Percentiles rank a stretch among this genome's conserved stretches.
phyloP scores from a whole-genome alignment of 2,888 invertebrate genomes.

The Desoria tigrina region DNA sequence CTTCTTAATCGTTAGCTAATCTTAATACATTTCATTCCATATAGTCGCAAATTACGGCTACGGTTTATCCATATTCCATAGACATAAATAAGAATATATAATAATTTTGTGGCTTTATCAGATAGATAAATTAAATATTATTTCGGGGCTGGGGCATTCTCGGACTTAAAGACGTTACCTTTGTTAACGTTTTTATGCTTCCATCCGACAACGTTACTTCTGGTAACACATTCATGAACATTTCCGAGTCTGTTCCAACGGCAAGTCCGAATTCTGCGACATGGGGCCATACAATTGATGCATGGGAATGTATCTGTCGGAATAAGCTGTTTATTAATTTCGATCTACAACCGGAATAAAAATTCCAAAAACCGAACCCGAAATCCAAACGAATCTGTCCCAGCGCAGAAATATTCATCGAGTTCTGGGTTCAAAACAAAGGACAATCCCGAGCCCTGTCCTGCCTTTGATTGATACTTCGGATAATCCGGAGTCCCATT shows the following conservation, averaged over 20 bases:
- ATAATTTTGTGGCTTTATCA: too few relatives aligned
- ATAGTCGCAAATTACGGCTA: too few relatives aligned
- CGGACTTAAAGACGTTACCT: too few relatives aligned
- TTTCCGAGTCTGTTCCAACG: neutral
- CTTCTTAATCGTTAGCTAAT: too few relatives aligned
- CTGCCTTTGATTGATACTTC: too few relatives aligned
- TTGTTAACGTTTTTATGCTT: too few relatives aligned
- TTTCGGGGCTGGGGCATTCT: too few relatives aligned
- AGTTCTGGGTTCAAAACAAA: slow-evolving; percentile 3
- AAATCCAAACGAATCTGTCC: neutral
- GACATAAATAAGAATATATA: too few relatives aligned
- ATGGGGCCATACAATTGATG: neutral
- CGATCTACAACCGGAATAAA: neutral
- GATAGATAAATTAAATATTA: too few relatives aligned
- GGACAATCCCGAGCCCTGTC: slow-evolving; percentile 18
- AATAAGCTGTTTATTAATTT: neutral
- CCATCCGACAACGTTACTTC: slow-evolving; percentile 2
- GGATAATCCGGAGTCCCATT: neutral
- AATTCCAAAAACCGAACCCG: neutral
- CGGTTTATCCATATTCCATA: too few relatives aligned
- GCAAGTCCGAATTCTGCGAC: slow-evolving; percentile 5
- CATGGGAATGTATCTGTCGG: neutral
- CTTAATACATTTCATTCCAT: too few relatives aligned
- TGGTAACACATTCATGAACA: slow-evolving; percentile 1
- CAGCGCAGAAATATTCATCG: slow-evolving; percentile 7